These are phyloP conservation scores for Hoplias malabaricus DNA, from an alignment of 2,113 vertebrate species.

Conservation along the genomic window DNA sequence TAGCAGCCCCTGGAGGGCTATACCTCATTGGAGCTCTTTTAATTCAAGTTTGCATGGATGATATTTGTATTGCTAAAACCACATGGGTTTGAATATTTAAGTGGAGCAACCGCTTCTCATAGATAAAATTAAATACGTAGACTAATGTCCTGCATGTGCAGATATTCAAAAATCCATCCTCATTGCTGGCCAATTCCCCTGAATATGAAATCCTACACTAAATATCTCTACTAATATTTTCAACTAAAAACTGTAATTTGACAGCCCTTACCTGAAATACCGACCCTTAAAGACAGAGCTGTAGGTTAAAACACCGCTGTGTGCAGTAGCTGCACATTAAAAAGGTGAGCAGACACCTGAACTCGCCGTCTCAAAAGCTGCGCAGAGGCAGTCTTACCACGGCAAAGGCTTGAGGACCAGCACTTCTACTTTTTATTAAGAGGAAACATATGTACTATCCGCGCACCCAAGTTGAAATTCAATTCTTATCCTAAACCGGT, in stretches of 20 bases:
- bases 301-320: neutral
- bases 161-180: too few relatives aligned
- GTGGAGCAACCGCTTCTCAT: neutral
- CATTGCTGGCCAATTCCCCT: neutral
- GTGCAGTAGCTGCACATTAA: neutral
- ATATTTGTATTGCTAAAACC: slow-evolving; percentile 2
- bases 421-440: slow-evolving; percentile 70
- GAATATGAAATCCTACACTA: neutral
- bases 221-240: neutral
- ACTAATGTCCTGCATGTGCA: too few relatives aligned
- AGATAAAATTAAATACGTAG: neutral
- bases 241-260: neutral
- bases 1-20: neutral
- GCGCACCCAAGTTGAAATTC: slow-evolving; percentile 78
- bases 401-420: slow-evolving; percentile 54
- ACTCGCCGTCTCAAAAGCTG: neutral
- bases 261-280: neutral
- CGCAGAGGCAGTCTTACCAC: slow-evolving; percentile 54
- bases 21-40: slow-evolving; percentile 7
- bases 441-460: slow-evolving; percentile 75
- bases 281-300: neutral
- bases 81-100: neutral
- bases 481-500: slow-evolving; percentile 74
- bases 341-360: neutral
- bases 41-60: neutral